Conservation (phyloP, 2,797 vertebrate genomes). For the Sebastes hubbsi region DNA sequence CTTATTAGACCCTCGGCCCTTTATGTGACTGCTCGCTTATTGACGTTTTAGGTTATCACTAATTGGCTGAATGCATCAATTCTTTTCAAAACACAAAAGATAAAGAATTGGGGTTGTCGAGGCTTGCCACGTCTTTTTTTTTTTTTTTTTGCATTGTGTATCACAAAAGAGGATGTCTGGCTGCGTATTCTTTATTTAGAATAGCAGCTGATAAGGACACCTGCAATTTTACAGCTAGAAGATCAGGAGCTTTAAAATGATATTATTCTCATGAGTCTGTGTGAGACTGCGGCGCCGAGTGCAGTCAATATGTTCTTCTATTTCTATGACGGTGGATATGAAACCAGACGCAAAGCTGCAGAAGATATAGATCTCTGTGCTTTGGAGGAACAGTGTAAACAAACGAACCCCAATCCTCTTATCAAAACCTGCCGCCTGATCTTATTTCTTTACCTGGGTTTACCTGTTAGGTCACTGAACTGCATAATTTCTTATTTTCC, state of each 20-base stretch:
- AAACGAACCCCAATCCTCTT: constrained; percentile 1
- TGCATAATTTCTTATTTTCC: neutral
- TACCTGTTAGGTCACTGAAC: neutral
- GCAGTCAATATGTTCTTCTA: neutral
- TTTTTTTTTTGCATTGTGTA: neutral
- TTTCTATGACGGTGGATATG: neutral
- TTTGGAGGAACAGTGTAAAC: constrained; percentile 17
- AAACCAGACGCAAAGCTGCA: constrained; percentile 12
- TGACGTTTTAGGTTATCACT: neutral
- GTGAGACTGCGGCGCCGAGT: neutral
- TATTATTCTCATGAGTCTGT: neutral
- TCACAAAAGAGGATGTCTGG: neutral
- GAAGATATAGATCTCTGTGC: constrained; percentile 15
- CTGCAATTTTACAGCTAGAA: constrained; percentile 19
- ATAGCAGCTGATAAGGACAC: constrained; percentile 18
- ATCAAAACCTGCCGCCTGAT: neutral
- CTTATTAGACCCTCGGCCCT: neutral
- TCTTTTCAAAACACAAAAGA: constrained; percentile 1
- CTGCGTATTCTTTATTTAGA: neutral
- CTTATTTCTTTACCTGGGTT: neutral
- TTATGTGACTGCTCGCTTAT: neutral
- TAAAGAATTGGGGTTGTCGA: neutral
- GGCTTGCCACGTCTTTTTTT: neutral
- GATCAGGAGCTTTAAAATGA: neutral
- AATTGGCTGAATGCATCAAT: constrained; percentile 1